phyloP scores from a whole-genome alignment of 2,113 vertebrate species.

The Sorex fumeus region DNA sequence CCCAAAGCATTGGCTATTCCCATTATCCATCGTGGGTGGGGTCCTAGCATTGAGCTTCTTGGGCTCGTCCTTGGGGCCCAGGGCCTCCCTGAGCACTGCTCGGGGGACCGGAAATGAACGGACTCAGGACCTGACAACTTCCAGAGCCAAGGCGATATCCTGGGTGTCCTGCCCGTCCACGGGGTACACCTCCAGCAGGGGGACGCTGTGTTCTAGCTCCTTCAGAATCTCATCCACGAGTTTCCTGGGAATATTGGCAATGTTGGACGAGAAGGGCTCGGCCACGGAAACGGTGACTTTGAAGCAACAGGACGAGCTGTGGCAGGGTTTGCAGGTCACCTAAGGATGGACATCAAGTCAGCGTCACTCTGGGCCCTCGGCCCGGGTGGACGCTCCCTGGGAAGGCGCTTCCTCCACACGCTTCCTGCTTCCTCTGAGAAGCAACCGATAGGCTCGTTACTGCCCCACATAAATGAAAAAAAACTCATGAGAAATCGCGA shows the following conservation, averaged over 20 bases:
- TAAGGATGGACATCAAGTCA: conserved; percentile 56
- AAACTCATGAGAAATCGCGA: too few relatives aligned
- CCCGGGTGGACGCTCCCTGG: too few relatives aligned
- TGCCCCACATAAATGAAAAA: too few relatives aligned
- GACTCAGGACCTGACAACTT: conserved; percentile 84
- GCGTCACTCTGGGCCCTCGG: too few relatives aligned
- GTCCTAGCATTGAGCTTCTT: too few relatives aligned
- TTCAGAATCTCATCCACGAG: conserved; percentile 83
- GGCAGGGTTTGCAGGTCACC: conserved; percentile 81
- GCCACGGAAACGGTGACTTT: conserved; percentile 82
- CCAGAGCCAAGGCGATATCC: conserved; percentile 83
- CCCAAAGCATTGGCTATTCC: too few relatives aligned
- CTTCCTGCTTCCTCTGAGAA: too few relatives aligned
- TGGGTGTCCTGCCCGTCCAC: conserved; percentile 79
- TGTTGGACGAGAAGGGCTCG: conserved; percentile 86
- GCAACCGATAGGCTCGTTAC: too few relatives aligned
- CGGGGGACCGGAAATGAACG: neutral
- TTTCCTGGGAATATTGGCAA: conserved; percentile 84
- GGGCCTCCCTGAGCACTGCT: too few relatives aligned
- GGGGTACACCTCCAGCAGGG: conserved; percentile 86
- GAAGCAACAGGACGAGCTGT: conserved; percentile 79
- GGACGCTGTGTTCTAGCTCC: conserved; percentile 82
- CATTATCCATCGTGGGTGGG: too few relatives aligned
- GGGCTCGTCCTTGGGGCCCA: too few relatives aligned
- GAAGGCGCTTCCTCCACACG: too few relatives aligned